Base-by-base conservation (phyloP, 2,888 invertebrate genomes). In the Pardosa pseudoannulata region DNA sequence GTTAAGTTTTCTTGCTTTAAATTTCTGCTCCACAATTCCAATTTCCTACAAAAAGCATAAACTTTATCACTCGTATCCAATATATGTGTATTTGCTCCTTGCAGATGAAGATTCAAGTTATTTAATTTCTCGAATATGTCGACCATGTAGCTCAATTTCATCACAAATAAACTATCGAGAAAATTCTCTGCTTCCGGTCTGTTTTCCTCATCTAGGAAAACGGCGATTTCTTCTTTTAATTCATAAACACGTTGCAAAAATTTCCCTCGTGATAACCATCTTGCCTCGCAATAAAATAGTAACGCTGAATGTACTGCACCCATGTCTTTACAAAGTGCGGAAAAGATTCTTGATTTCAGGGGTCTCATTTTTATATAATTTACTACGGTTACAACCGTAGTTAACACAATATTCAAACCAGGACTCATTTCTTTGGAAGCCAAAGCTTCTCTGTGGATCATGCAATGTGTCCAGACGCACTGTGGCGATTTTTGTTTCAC, bases 11-110 rank as follows among this genome's bases (percentile, higher is more conserved):
- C 67, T 75, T 67, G 75, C 41, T 75, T 75, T 75, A 75, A 65
- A 75, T 75, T 75, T 75, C 75, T 75, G 75, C 75, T 75, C 75
- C 75, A 75, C 65, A 75, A 75, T 75, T 75, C 75, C 64, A 75
- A 65, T 80, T 80, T 74, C 13, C 50, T 74, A 50, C 73, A 67
- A 80, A 80, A 80, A 80, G 39, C 64, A 79, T 72, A 64, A 72
- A 64, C 46, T 41, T 79, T 79, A 64, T 79, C 79, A 79, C 23
- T 79, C 71, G 64, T 79, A 71, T 79, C 71, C 71, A 79, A 79
- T 41, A 71, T 64, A 79, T 64, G 71, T 71, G 64, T 79, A 79
- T 79, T 79, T 70, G 62, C 67, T 79, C 79, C 79, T 62, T 79
- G 64, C 0, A 79, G 71, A 71, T 79, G 79, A 71, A 71, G 71